Evolutionary conservation across 2,888 invertebrate genomes (phyloP).

Genomic region (Caenorhabditis macrosperma): DNA sequence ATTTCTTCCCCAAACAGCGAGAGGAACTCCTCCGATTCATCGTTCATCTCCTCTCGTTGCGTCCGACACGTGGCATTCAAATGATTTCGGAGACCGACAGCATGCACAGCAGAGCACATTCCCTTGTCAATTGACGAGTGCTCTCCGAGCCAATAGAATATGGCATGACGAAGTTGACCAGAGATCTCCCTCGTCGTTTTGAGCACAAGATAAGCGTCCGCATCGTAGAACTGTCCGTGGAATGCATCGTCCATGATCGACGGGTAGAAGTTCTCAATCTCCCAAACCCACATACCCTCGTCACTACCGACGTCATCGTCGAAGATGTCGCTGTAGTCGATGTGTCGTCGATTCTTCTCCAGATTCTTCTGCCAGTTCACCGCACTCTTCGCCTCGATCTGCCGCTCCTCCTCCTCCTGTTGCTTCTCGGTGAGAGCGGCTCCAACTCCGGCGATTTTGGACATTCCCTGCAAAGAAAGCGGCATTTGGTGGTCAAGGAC

Average conservation of each 20-base stretch:
- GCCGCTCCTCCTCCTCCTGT: conserved; percentile 68
- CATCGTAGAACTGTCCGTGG: conserved; percentile 96
- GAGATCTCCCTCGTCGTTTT: conserved; percentile 71
- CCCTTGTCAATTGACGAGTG: conserved; percentile 90
- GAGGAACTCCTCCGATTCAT: conserved; percentile 96
- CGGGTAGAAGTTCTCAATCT: conserved; percentile 98
- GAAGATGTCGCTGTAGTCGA: conserved; percentile 78
- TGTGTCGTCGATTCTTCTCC: conserved; percentile 71
- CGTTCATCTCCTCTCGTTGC: conserved; percentile 95
- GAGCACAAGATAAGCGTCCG: conserved; percentile 93
- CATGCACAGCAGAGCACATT: conserved; percentile 97
- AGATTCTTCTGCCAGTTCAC: conserved; percentile 76
- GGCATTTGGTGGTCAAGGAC: not conserved
- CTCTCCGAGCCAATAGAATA: conserved; percentile 99
- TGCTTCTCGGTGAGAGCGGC: conserved; percentile 81
- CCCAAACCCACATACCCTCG: conserved; percentile 91
- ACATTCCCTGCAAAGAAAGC: conserved; percentile 85
- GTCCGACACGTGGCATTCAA: conserved; percentile 88
- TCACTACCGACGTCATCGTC: conserved; percentile 89
- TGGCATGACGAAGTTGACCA: conserved; percentile 92
- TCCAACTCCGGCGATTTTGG: conserved; percentile 86
- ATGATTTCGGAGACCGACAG: conserved; percentile 96
- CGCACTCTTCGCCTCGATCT: conserved; percentile 62
- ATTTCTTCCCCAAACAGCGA: conserved; percentile 92
- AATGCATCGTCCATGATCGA: conserved; percentile 89